Conservation (phyloP, 2,113 vertebrate species). For the Falco punctatus region DNA sequence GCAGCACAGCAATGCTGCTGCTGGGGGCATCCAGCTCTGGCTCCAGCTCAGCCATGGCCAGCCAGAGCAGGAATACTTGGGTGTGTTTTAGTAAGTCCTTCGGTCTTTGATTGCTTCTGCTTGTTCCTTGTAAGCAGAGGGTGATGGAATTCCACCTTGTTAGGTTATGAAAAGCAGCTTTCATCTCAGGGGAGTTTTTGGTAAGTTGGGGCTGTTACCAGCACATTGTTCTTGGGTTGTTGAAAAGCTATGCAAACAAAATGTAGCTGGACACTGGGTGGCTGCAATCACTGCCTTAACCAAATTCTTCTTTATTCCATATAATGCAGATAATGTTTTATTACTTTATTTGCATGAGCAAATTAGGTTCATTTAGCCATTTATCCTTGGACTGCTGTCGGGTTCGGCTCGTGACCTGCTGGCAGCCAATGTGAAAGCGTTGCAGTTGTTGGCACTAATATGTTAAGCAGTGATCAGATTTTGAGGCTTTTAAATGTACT, state of each 20-base stretch:
- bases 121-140: background rate
- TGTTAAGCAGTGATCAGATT: background rate
- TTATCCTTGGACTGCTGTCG: background rate
- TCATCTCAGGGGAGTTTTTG: background rate
- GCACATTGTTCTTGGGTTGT: rapidly evolving
- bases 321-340: background rate
- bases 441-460: background rate
- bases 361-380: background rate
- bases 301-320: background rate
- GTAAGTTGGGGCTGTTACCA: background rate
- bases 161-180: background rate
- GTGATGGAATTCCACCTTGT: background rate
- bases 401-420: background rate
- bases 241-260: background rate
- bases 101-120: background rate
- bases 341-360: background rate
- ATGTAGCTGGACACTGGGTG: background rate
- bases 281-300: background rate
- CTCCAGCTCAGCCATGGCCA: background rate
- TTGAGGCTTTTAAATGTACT: background rate
- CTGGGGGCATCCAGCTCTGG: background rate
- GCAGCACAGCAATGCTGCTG: background rate
- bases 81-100: background rate
- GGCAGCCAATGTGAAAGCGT: background rate
- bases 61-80: background rate